phyloP scores from a whole-genome alignment of 2,797 vertebrate genomes.

The Micrastur ruficollis region DNA sequence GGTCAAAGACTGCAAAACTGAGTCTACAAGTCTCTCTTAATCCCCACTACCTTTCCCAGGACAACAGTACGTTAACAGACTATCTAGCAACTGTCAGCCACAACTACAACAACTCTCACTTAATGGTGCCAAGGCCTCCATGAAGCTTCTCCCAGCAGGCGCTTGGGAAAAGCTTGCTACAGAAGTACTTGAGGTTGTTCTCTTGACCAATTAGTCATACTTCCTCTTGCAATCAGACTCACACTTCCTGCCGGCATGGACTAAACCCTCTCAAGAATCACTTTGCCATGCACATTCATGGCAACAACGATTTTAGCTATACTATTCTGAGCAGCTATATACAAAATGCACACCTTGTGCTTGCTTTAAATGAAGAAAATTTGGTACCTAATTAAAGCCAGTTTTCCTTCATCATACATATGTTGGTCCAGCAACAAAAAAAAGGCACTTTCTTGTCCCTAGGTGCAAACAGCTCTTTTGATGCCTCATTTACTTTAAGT shows the following conservation, averaged over 20 bases:
- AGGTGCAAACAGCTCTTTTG: not conserved
- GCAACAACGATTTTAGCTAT: not conserved
- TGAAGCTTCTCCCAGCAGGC: not conserved
- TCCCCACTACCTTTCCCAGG: not conserved
- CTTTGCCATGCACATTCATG: not conserved
- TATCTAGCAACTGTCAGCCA: not conserved
- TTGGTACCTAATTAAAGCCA: not conserved
- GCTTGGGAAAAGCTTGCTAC: not conserved
- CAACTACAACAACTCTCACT: not conserved
- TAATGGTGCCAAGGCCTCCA: not conserved
- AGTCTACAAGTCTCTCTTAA: too few relatives aligned
- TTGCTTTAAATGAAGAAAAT: not conserved
- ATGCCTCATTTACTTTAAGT: not conserved
- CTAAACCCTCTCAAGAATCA: not conserved
- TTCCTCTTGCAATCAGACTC: conserved; percentile 12
- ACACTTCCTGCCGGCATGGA: not conserved
- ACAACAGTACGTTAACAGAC: not conserved
- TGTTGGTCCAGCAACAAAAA: not conserved
- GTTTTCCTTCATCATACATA: not conserved
- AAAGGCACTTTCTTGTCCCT: not conserved
- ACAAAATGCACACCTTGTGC: not conserved
- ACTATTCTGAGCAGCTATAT: not conserved
- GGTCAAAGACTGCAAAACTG: not conserved
- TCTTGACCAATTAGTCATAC: conserved; percentile 25
- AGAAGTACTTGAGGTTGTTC: not conserved